Evolutionary conservation across 1,140 invertebrate genomes (phyloP), one percentile per base, ranked within the genome.

Genomic region (Zaprionus inermis): DNA sequence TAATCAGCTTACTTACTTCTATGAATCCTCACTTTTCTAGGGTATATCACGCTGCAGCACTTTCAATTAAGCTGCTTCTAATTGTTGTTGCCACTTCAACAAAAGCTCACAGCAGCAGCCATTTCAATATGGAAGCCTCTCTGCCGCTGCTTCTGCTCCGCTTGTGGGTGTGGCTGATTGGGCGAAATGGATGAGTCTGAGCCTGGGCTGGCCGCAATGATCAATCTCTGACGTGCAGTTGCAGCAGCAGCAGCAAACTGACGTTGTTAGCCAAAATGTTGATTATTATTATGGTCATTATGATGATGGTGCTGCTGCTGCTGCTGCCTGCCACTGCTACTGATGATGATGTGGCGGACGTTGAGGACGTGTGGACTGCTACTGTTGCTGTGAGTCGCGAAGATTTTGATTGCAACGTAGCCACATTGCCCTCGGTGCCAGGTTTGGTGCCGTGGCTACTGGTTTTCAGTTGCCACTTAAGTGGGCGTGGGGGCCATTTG

Each of bases 91-190:
- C 77, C 77, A 83, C 65, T 69, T 80, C 81, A 66, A 68, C 76
- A 28, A 65, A 41, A 41, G 14, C 11, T 11, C 14, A 36, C n/a
- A 38, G 14, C 36, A 4, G 30, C 6, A 82, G 79, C 79, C 71
- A 79, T 79, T 82, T 82, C 79, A 82, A 82, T 82, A 79, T 70
- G 60, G 18, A 60, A 46, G 44, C 36, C 20, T 41, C 57, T 46
- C 51, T 18, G 38, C n/a, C 7, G 6, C 74, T 59, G 56, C 55
- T 70, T 41, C 52, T 66, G 32, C 64, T 73, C 81, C 80, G 65
- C 69, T 88, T 88, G 83, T 88, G 84, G 83, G 83, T 83, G 83
- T 86, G 83, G 83, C 84, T 83, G 81, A 83, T 83, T 83, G 81
- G 81, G 77, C 51, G 66, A 80, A 85, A 88, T 83, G 83, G 83